Base-by-base conservation (phyloP, 2,113 vertebrate species). In the Cyanoderma ruficeps region DNA sequence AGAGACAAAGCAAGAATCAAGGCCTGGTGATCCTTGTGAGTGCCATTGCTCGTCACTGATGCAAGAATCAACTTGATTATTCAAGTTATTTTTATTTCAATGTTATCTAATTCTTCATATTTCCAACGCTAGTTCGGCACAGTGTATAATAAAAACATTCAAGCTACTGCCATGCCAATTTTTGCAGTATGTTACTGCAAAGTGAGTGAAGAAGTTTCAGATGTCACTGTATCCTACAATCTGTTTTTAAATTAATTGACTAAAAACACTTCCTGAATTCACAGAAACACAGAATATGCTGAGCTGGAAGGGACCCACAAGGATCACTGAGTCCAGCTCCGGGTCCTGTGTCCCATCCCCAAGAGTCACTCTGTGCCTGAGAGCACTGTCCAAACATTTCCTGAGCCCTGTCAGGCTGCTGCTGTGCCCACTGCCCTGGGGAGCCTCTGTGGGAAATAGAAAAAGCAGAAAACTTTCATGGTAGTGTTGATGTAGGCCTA, bases 251-350 rank as follows among this genome's bases (percentile, higher is more conserved):
- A 93, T 30, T 47, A 67, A 47, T n/a, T 37, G 33, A 78, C 22
- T 53, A 31, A 67, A 80, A 42, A 1, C 33, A 41, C 22, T 56
- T 49, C 31, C 44, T 41, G 39, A 63, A 9, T 63, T 91, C 44
- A 69, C 30, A 76, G 69, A 52, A 10, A 10, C 33, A 52, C 44
- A 24, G 61, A 47, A 41, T 35, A 8, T 31, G 41, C n/a, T 35
- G 47, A 61, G 12, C 22, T 76, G 41, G 61, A 53, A 41, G 39
- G 18, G 33, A 33, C 23, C 4, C 20, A 55, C 6, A 6, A 5
- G 37, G 76, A 28, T 13, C 8, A 22, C 0, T 0, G 3, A 76
- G 30, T 31, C 9, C 46, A 53, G 3, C 23, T 44, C 46, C 0
- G 0, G 0, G 37, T 30, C 20, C n/a, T 5, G 14, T 16, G n/a